Conservation (phyloP, 1,140 invertebrate genomes). For the Camponotus floridanus region DNA sequence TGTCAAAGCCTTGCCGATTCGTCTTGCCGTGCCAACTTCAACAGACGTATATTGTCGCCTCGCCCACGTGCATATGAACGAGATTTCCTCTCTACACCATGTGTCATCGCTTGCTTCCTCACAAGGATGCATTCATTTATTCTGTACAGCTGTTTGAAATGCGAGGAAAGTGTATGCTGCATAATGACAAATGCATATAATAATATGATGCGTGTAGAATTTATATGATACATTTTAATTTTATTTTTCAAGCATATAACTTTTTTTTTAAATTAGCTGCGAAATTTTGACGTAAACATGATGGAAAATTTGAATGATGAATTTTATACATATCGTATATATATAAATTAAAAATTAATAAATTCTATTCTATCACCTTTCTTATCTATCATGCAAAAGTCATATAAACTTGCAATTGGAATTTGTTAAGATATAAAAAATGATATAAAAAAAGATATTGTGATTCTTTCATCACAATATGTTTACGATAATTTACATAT, state of each 20-base stretch:
- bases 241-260: neutral
- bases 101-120: conserved; percentile 52
- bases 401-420: neutral
- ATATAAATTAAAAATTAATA: neutral
- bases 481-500: no score
- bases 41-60: conserved; percentile 65
- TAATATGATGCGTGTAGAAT: conserved; percentile 28
- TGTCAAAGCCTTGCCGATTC: conserved; percentile 70
- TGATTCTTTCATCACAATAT: neutral
- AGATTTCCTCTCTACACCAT: conserved; percentile 65
- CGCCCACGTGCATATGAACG: conserved; percentile 65
- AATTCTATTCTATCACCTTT: neutral
- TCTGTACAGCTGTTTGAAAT: conserved; percentile 41
- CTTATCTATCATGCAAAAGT: neutral
- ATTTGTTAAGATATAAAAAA: neutral
- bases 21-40: conserved; percentile 68
- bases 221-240: conserved; percentile 5
- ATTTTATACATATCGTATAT: neutral
- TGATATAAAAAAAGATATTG: neutral
- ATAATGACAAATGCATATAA: conserved; percentile 33
- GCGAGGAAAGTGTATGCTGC: conserved; percentile 16
- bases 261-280: neutral
- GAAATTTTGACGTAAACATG: neutral
- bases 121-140: conserved; percentile 60
- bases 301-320: neutral